phyloP scores from a whole-genome alignment of 2,888 invertebrate genomes.

The Pelosia muscerda region DNA sequence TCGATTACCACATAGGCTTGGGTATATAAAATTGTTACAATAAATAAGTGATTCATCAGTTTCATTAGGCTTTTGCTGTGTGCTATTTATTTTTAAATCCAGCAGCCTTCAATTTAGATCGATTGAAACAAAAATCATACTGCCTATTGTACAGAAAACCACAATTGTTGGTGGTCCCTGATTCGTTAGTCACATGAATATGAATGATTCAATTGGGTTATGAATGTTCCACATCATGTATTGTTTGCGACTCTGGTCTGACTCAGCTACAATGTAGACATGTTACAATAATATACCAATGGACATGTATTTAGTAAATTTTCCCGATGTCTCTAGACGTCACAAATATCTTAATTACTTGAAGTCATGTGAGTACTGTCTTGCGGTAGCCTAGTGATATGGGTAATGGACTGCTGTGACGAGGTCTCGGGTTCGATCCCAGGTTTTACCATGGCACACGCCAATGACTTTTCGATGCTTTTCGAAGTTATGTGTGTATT shows the following conservation, averaged over 20 bases:
- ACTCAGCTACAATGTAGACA: not conserved
- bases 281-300: not conserved
- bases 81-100: not conserved
- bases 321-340: not conserved
- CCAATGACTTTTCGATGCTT: no score
- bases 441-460: no score
- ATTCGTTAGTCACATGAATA: slow-evolving; percentile 69
- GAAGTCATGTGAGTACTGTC: no score
- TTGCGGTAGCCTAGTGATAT: no score
- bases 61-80: not conserved
- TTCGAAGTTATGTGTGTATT: no score
- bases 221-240: slow-evolving; percentile 27
- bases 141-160: slow-evolving; percentile 23
- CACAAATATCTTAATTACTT: no score
- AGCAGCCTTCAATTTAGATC: not conserved
- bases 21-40: not conserved
- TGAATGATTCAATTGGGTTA: slow-evolving; percentile 55
- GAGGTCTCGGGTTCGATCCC: no score
- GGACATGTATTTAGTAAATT: not conserved
- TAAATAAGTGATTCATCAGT: not conserved
- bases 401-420: no score
- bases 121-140: not conserved
- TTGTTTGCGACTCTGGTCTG: not conserved
- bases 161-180: slow-evolving; percentile 29
- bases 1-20: no score